phyloP scores from a whole-genome alignment of 2,888 invertebrate species.

The Apeira syringaria region DNA sequence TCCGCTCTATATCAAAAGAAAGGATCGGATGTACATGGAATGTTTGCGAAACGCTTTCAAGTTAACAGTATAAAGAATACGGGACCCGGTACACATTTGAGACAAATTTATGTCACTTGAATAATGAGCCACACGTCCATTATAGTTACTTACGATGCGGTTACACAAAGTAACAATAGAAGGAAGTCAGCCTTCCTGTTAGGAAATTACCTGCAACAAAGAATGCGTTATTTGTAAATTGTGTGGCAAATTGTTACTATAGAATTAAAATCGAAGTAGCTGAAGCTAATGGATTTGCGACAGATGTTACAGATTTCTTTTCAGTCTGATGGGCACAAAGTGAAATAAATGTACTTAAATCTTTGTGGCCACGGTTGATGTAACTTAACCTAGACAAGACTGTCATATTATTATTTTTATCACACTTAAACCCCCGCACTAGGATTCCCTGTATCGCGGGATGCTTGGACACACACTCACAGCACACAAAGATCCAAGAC shows the following conservation, averaged over 20 bases:
- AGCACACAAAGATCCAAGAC: too few relatives aligned
- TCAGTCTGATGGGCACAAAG: neutral
- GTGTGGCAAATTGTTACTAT: slow-evolving; percentile 24
- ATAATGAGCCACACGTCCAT: slow-evolving; percentile 44
- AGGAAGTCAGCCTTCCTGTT: slow-evolving; percentile 56
- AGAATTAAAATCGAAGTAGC: slow-evolving; percentile 20
- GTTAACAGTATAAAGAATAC: slow-evolving; percentile 45
- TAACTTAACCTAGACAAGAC: too few relatives aligned
- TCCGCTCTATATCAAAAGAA: slow-evolving; percentile 70
- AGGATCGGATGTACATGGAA: slow-evolving; percentile 56
- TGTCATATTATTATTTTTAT: too few relatives aligned
- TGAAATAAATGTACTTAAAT: too few relatives aligned
- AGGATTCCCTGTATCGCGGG: too few relatives aligned
- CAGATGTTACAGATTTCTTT: slow-evolving; percentile 15
- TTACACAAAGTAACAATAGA: slow-evolving; percentile 49
- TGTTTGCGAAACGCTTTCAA: slow-evolving; percentile 57
- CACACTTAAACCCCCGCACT: too few relatives aligned
- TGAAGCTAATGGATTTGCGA: slow-evolving; percentile 13
- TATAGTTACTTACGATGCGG: slow-evolving; percentile 42
- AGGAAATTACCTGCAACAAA: slow-evolving; percentile 69
- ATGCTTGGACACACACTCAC: too few relatives aligned
- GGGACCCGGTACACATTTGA: slow-evolving; percentile 41
- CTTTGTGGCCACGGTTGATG: too few relatives aligned
- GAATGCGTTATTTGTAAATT: slow-evolving; percentile 44
- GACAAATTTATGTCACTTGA: slow-evolving; percentile 64